Evolutionary conservation across 2,113 vertebrate species (phyloP).

Genomic region (Cynopterus brachyotis): DNA sequence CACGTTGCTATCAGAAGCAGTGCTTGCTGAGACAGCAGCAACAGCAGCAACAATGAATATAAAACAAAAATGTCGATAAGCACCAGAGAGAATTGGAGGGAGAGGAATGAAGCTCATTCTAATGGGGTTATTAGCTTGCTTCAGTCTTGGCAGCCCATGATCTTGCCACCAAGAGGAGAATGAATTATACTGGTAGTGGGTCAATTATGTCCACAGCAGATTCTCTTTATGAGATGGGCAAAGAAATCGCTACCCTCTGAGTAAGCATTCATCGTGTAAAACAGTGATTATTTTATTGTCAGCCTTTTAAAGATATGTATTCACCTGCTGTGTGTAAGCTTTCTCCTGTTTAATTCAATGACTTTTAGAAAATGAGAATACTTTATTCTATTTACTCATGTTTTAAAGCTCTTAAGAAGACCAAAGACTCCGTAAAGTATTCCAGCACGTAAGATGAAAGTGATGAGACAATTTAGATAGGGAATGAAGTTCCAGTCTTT

Average conservation of each 20-base stretch:
- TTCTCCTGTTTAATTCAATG: constrained; percentile 75
- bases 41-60: background rate
- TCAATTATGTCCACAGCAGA: constrained; percentile 32
- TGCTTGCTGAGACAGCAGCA: background rate
- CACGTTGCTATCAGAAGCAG: background rate
- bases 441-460: constrained; percentile 23
- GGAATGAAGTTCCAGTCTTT: background rate
- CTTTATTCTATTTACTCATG: constrained; percentile 61
- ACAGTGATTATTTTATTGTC: constrained; percentile 63
- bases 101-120: background rate
- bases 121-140: background rate
- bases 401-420: constrained; percentile 73
- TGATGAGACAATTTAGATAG: constrained; percentile 58
- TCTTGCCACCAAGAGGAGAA: background rate
- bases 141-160: background rate
- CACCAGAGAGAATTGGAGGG: background rate
- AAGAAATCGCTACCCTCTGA: constrained; percentile 22
- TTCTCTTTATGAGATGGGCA: constrained; percentile 22
- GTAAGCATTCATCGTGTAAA: constrained; percentile 1
- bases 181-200: background rate
- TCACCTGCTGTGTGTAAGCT: constrained; percentile 53
- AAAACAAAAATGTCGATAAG: constrained; percentile 15
- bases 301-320: constrained; percentile 58
- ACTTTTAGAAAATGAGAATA: constrained; percentile 76
- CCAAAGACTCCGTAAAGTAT: constrained; percentile 45